Percentiles rank a stretch among this genome's conserved stretches.
These are phyloP conservation scores for Troides aeacus DNA, from an alignment of 2,888 invertebrate genomes.

Conservation along the genomic window DNA sequence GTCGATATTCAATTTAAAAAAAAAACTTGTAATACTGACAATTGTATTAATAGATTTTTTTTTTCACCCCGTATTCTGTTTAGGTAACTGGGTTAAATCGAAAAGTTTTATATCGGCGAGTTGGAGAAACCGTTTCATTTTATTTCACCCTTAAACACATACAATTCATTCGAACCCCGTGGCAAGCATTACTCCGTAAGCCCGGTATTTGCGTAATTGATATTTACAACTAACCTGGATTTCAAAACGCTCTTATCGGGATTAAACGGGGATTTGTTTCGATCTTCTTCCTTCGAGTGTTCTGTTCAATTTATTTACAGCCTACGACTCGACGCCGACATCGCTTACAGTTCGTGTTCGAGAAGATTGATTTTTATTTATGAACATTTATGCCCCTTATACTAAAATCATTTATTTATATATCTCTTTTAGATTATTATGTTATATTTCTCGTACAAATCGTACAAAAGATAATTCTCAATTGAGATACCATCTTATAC, in stretches of 20 bases:
- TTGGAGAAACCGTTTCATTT: constrained; percentile 23
- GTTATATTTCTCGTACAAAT: too few species aligned
- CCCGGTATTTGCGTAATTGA: constrained; percentile 76
- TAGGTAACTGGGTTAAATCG: constrained; percentile 24
- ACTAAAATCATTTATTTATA: too few species aligned
- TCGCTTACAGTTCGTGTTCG: constrained; percentile 48
- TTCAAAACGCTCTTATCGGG: constrained; percentile 63
- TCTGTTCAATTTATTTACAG: constrained; percentile 72
- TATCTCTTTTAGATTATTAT: too few species aligned
- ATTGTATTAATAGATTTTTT: too few species aligned
- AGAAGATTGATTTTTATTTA: constrained; percentile 3
- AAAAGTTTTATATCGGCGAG: constrained; percentile 7
- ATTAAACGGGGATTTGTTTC: constrained; percentile 73
- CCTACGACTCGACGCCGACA: constrained; percentile 44
- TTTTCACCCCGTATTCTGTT: constrained; percentile 8
- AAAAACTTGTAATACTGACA: too few species aligned
- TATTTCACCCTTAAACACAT: constrained; percentile 39
- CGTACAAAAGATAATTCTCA: too few species aligned
- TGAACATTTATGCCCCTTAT: background rate
- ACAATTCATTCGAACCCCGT: constrained; percentile 43
- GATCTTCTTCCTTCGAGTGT: constrained; percentile 65
- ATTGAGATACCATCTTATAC: too few species aligned
- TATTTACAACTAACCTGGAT: constrained; percentile 80
- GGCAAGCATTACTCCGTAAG: constrained; percentile 58
- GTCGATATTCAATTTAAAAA: too few species aligned